These are phyloP conservation scores for Notarius quadriscutis DNA, from an alignment of 2,113 vertebrate genomes.

Conservation along the genomic window DNA sequence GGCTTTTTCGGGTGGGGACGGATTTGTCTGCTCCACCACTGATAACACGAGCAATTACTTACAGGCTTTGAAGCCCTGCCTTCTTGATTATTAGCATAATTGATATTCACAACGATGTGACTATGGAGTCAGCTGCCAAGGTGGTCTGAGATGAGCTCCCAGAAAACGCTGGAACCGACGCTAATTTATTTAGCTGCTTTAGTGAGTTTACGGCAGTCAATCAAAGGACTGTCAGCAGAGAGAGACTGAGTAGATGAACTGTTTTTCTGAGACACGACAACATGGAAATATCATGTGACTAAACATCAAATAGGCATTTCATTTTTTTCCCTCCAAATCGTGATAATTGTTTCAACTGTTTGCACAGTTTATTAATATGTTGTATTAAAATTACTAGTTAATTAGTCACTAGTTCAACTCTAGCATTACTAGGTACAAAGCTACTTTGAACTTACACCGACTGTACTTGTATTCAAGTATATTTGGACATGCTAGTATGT, in stretches of 20 bases:
- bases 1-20: conserved; percentile 41
- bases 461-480: not conserved
- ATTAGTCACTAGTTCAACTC: not conserved
- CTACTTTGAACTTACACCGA: not conserved
- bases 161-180: conserved; percentile 13
- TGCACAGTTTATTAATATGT: not conserved
- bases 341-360: not conserved
- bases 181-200: conserved; percentile 27
- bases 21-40: conserved; percentile 53
- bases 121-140: conserved; percentile 12
- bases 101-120: conserved; percentile 45
- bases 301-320: not conserved
- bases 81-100: conserved; percentile 42
- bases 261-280: not conserved
- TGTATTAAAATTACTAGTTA: not conserved
- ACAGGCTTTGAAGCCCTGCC: conserved; percentile 44
- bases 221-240: conserved; percentile 9
- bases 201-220: conserved; percentile 15
- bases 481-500: not conserved
- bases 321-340: not conserved
- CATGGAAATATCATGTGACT: not conserved
- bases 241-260: not conserved
- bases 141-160: conserved; percentile 25
- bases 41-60: conserved; percentile 57
- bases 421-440: not conserved